Conservation (phyloP, 2,888 invertebrate species). For the Digitonthophagus gazella region DNA sequence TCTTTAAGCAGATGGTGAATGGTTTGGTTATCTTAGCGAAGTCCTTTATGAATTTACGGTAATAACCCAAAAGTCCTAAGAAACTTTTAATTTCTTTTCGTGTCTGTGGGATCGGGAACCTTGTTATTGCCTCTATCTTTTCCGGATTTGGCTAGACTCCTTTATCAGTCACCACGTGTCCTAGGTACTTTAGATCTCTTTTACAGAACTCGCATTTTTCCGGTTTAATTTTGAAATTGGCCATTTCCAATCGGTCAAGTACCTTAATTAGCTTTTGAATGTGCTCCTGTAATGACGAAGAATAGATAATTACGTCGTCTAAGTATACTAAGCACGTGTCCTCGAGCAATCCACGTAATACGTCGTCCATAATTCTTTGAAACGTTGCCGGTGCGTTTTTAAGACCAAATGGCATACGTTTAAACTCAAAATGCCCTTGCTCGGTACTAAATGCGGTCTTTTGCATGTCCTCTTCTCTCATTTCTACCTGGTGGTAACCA, state of each 20-base stretch:
- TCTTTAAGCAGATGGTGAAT: no score
- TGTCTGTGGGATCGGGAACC: no score
- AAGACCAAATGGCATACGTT: conserved; percentile 37
- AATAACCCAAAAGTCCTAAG: no score
- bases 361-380: conserved; percentile 38
- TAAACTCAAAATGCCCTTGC: conserved; percentile 35
- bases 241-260: not conserved
- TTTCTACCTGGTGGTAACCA: conserved; percentile 30
- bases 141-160: conserved; percentile 36
- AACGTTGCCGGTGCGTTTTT: conserved; percentile 39
- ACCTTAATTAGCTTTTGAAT: conserved; percentile 25
- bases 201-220: conserved; percentile 16
- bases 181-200: conserved; percentile 26
- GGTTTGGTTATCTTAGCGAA: no score
- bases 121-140: conserved; percentile 30
- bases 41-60: no score
- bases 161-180: conserved; percentile 35
- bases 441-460: conserved; percentile 36
- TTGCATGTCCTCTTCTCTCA: conserved; percentile 23
- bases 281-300: conserved; percentile 34
- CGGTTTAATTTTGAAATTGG: conserved; percentile 10
- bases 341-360: conserved; percentile 36
- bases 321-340: conserved; percentile 40
- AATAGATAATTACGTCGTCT: conserved; percentile 42
- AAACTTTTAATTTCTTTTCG: no score